Base-by-base conservation (phyloP, 2,888 invertebrate species). In the Himalopsyche anomala region DNA sequence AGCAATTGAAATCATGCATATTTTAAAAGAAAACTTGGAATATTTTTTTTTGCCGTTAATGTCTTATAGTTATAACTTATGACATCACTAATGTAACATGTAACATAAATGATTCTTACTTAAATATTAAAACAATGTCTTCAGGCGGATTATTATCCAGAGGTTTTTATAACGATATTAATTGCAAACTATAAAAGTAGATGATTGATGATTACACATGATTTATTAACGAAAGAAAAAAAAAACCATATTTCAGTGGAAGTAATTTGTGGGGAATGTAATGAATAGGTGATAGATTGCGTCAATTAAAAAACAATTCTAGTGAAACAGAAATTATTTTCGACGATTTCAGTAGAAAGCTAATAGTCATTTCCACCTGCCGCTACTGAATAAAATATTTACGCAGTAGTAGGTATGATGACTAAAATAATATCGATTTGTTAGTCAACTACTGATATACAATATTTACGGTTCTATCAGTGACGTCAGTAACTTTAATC, bases 301-400 rank as follows among this genome's bases (percentile, higher is more conserved):
- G 4, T 15, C 28, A 62, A 62, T 62, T 62, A 62, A n/a, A 62
- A 62, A 62, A 19, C 62, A 15, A 62, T 62, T 6, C 19, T 11
- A 62, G 19, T 62, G 9, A 19, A 19, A 62, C 19, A 62, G n/a
- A 62, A 19, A 19, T 62, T 9, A 62, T 4, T 19, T 62, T 19
- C 19, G n/a, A 9, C 11, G 19, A 19, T 62, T 62, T 62, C 28
- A n/a, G 19, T 19, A 19, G 62, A 62, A 62, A 62, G 1, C 4
- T 4, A 28, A 15, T 51, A 51, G 51, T 51, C 51, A 51, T 51
- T 62, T 62, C 62, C 28, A 62, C 62, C 19, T 19, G 62, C 62
- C 62, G 62, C 19, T 62, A 19, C 28, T 62, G 62, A 62, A 62
- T 62, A 62, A 62, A 62, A 62, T 62, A 62, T 62, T 19, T 19